phyloP scores from a whole-genome alignment of 2,113 vertebrate species.

The Gorsachius goisagi region DNA sequence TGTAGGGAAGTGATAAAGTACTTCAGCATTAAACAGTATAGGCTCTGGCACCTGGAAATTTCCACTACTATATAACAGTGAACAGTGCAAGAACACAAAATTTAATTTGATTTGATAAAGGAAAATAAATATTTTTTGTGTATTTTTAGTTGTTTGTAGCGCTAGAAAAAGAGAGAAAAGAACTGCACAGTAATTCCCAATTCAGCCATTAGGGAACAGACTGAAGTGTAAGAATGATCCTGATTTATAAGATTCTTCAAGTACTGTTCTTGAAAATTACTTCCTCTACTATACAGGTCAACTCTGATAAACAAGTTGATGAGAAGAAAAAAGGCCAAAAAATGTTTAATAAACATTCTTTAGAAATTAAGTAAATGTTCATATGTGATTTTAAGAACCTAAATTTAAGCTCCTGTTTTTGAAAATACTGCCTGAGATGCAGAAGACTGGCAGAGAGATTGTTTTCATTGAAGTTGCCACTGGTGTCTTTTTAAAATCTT shows the following conservation, averaged over 20 bases:
- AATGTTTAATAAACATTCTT: not conserved
- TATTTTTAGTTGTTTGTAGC: not conserved
- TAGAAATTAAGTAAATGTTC: not conserved
- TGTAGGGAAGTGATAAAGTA: not conserved
- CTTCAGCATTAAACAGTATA: not conserved
- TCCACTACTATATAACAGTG: not conserved
- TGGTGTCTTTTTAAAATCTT: not conserved
- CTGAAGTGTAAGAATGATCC: accelerated
- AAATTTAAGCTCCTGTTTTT: not conserved
- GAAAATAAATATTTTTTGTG: not conserved
- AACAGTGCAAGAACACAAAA: not conserved
- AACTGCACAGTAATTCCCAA: not conserved
- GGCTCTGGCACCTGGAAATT: not conserved
- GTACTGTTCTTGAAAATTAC: not conserved
- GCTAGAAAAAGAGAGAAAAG: not conserved
- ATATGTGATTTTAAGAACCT: not conserved
- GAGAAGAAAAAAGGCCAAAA: not conserved
- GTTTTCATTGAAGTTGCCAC: not conserved
- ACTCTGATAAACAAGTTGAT: not conserved
- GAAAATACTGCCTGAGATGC: not conserved
- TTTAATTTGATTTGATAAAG: not conserved
- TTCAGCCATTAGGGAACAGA: not conserved
- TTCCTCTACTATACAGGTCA: not conserved
- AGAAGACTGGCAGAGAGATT: not conserved
- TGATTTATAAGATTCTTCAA: not conserved